Evolutionary conservation across 1,140 invertebrate genomes (phyloP).

Genomic region (Alviniconcha marisindica): DNA sequence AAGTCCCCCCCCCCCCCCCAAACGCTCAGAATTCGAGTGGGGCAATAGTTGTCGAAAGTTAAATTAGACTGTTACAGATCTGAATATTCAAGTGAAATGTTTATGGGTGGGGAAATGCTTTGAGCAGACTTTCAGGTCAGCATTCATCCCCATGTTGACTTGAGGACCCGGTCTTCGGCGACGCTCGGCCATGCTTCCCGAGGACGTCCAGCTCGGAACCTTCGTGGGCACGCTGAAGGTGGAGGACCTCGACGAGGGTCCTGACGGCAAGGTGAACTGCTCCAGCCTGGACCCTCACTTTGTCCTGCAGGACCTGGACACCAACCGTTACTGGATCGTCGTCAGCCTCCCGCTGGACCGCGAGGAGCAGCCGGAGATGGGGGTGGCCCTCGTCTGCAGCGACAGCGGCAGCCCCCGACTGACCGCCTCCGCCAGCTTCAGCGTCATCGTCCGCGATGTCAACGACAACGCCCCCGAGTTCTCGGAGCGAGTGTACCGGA

Average conservation of each 20-base stretch:
- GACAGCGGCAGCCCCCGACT: conserved; percentile 80
- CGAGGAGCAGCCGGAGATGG: conserved; percentile 88
- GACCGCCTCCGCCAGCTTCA: conserved; percentile 59
- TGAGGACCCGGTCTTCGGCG: conserved; percentile 15
- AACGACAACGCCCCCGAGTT: conserved; percentile 63
- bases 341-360: conserved; percentile 82
- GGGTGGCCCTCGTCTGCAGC: conserved; percentile 89
- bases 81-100: too few relatives aligned
- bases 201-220: conserved; percentile 92
- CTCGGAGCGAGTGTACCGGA: conserved; percentile 45
- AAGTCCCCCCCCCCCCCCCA: too few relatives aligned
- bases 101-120: too few relatives aligned
- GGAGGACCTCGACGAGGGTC: conserved; percentile 89
- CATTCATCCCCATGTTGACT: too few relatives aligned
- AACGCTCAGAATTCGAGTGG: too few relatives aligned
- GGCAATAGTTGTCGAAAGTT: too few relatives aligned
- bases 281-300: conserved; percentile 64
- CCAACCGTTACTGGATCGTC: conserved; percentile 69
- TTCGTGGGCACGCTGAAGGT: conserved; percentile 90
- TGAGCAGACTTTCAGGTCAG: too few relatives aligned
- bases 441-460: conserved; percentile 55
- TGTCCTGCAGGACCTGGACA: conserved; percentile 30
- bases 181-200: conserved; percentile 83
- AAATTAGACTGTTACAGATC: too few relatives aligned
- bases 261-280: conserved; percentile 85